These are phyloP conservation scores for Petromus typicus DNA, from an alignment of 2,113 vertebrate genomes.

Conservation along the genomic window DNA sequence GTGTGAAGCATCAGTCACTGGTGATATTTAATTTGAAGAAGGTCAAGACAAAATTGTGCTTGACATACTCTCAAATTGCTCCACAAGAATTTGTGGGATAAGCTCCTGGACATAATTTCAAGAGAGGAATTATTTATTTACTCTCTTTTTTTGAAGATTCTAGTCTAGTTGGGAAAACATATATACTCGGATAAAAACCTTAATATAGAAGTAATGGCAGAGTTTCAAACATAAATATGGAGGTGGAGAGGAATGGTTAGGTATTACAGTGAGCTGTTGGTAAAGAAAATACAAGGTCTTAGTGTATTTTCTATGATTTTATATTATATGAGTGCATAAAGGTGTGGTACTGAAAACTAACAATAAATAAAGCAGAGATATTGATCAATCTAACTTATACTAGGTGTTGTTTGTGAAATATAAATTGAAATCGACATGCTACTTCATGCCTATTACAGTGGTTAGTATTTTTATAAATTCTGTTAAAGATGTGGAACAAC, in stretches of 20 bases:
- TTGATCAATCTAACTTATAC: not conserved
- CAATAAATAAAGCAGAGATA: not conserved
- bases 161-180: not conserved
- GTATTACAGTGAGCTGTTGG: not conserved
- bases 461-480: not conserved
- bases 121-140: not conserved
- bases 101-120: not conserved
- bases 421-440: not conserved
- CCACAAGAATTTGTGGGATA: slow-evolving; percentile 9
- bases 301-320: not conserved
- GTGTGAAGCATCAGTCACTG: slow-evolving; percentile 1
- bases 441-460: not conserved
- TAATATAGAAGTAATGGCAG: not conserved
- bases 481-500: not conserved
- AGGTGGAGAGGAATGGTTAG: not conserved
- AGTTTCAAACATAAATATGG: not conserved
- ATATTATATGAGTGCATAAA: not conserved
- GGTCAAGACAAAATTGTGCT: not conserved
- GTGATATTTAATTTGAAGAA: slow-evolving; percentile 68
- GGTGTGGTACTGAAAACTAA: not conserved
- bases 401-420: not conserved
- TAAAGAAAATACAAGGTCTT: not conserved
- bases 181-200: not conserved
- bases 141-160: slow-evolving; percentile 41
- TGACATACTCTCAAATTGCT: slow-evolving; percentile 57